phyloP scores from a whole-genome alignment of 2,113 vertebrate genomes.

The Phylloscopus whistleri region DNA sequence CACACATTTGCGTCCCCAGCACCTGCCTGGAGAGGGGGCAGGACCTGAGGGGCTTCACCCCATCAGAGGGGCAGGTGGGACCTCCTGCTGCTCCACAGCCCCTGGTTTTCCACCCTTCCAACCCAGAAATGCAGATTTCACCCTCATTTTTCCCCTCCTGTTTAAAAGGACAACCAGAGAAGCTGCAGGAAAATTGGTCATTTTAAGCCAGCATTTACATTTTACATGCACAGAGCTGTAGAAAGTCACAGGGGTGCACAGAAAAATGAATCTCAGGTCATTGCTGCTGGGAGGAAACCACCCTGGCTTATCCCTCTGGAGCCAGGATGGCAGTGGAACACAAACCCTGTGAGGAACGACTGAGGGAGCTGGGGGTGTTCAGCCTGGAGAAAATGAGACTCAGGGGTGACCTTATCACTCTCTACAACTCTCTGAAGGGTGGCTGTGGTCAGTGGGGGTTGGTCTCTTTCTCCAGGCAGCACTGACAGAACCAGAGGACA shows the following conservation, averaged over 20 bases:
- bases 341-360: too few relatives aligned
- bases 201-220: not conserved
- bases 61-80: rapidly evolving
- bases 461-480: too few relatives aligned
- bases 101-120: not conserved
- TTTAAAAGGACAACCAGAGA: not conserved
- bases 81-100: not conserved
- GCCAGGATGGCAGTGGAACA: rapidly evolving
- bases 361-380: too few relatives aligned
- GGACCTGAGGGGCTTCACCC: not conserved
- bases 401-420: too few relatives aligned
- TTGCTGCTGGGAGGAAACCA: not conserved
- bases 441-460: too few relatives aligned
- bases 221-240: not conserved
- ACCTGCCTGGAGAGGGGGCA: not conserved
- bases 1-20: not conserved
- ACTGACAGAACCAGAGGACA: too few relatives aligned
- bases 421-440: too few relatives aligned
- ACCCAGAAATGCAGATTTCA: not conserved
- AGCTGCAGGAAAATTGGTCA: not conserved
- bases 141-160: not conserved
- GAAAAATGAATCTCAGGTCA: not conserved
- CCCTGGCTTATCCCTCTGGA: not conserved
- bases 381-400: too few relatives aligned
- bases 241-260: rapidly evolving